Percentiles rank a stretch among this genome's conserved stretches.
These are phyloP conservation scores for Ectobius pallidus DNA, from an alignment of 2,888 invertebrate genomes.

Conservation along the genomic window DNA sequence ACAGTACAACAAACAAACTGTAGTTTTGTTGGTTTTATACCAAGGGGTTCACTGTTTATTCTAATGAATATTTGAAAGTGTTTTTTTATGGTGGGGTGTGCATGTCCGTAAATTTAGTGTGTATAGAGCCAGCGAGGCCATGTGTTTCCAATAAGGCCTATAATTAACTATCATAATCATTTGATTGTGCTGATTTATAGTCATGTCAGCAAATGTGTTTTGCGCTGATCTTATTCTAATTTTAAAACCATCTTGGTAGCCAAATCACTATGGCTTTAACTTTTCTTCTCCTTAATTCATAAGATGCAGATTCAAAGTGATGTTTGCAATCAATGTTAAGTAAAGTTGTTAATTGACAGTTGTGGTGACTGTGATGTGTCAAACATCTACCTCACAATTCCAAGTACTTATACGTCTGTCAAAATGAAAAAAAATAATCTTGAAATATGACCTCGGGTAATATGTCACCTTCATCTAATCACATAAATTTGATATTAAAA, in stretches of 20 bases:
- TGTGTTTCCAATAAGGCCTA: constrained; percentile 46
- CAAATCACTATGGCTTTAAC: neutral
- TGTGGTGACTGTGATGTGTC: neutral
- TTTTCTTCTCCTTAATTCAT: neutral
- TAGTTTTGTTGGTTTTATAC: neutral
- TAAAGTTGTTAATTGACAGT: neutral
- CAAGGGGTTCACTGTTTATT: neutral
- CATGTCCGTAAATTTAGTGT: constrained; percentile 20
- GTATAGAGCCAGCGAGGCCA: constrained; percentile 39
- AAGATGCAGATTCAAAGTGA: neutral
- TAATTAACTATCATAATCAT: constrained; percentile 38
- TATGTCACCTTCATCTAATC: too few species aligned
- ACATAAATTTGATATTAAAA: too few species aligned
- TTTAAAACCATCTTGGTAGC: neutral
- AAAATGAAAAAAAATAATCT: too few species aligned
- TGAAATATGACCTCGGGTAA: too few species aligned
- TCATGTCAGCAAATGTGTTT: constrained; percentile 15
- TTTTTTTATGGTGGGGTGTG: constrained; percentile 3
- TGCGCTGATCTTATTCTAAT: neutral
- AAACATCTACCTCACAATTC: neutral
- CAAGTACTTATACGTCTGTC: neutral
- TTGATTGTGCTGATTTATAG: constrained; percentile 26
- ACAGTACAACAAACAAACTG: too few species aligned
- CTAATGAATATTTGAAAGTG: neutral
- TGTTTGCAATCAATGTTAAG: constrained; percentile 28